These are phyloP conservation scores for Stegodyphus dumicola DNA, from an alignment of 1,140 invertebrate species.

Conservation along the genomic window DNA sequence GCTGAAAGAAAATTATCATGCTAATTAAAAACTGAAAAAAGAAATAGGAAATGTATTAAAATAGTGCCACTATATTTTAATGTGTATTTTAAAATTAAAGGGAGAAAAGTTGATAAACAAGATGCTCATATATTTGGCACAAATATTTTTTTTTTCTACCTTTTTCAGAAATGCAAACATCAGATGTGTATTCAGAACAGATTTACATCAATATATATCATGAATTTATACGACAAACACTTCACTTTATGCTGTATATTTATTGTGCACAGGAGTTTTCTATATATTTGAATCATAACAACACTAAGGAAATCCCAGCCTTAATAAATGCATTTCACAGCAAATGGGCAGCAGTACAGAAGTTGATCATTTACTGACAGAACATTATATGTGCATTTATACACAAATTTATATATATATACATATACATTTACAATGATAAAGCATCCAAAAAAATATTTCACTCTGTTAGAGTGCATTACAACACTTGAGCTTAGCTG, in stretches of 20 bases:
- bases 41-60: too few relatives aligned
- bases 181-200: too few relatives aligned
- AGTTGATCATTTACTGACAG: neutral
- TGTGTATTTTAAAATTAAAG: too few relatives aligned
- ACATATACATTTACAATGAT: slow-evolving; percentile 26
- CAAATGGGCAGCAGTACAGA: neutral
- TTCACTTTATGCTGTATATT: neutral
- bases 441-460: slow-evolving; percentile 39
- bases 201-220: neutral
- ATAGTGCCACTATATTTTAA: too few relatives aligned
- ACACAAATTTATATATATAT: slow-evolving; percentile 15
- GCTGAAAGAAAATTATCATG: too few relatives aligned
- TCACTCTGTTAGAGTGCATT: slow-evolving; percentile 2
- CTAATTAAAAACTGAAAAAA: too few relatives aligned
- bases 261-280: neutral
- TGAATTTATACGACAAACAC: neutral
- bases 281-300: neutral
- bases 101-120: too few relatives aligned
- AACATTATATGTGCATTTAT: neutral
- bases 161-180: too few relatives aligned
- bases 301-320: neutral
- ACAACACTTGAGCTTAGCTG: slow-evolving; percentile 25
- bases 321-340: neutral
- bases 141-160: too few relatives aligned
- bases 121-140: too few relatives aligned